Conservation (phyloP, 2,797 vertebrate species). For the Loriculus beryllinus region DNA sequence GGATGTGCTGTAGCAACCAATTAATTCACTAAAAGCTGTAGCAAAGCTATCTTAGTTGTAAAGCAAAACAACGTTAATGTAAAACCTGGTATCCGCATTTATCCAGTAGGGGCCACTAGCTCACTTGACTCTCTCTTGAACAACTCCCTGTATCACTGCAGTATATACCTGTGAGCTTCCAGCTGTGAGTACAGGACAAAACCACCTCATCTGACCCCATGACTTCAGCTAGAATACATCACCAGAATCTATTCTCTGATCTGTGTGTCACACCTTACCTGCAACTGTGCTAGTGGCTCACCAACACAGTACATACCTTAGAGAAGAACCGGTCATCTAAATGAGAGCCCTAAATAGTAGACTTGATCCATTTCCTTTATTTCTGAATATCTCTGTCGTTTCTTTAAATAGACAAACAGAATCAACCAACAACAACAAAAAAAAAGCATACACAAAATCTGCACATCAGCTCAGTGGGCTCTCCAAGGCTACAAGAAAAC, state of each 20-base stretch:
- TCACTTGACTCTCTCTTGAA: not conserved
- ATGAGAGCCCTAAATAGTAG: not conserved
- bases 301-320: fast-evolving
- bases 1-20: not conserved
- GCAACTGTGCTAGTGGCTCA: not conserved
- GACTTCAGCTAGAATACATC: not conserved
- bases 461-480: not conserved
- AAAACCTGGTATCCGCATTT: not conserved
- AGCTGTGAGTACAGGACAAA: not conserved
- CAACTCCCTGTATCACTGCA: not conserved
- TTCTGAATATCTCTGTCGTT: not conserved
- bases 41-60: not conserved
- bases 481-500: not conserved
- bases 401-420: not conserved
- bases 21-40: not conserved
- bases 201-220: not conserved
- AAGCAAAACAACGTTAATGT: not conserved
- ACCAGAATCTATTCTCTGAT: not conserved
- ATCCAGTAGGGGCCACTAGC: fast-evolving
- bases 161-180: not conserved
- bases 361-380: not conserved
- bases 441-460: not conserved
- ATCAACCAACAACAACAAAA: too few relatives aligned
- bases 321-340: not conserved
- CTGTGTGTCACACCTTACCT: not conserved